phyloP scores from a whole-genome alignment of 2,113 vertebrate species.

The Formicarius rufipectus region DNA sequence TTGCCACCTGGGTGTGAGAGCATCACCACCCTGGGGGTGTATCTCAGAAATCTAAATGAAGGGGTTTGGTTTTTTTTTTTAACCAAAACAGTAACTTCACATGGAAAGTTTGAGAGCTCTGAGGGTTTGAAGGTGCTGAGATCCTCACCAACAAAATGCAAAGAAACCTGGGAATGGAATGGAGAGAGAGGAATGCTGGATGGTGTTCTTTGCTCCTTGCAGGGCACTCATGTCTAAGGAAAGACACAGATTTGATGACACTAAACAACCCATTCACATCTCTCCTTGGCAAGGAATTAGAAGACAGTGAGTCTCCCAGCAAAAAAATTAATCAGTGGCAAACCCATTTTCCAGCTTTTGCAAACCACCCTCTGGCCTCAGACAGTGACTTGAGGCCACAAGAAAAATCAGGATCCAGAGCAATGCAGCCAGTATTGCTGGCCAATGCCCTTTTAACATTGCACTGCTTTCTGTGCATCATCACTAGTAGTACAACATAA shows the following conservation, averaged over 20 bases:
- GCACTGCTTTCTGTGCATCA: conserved; percentile 80
- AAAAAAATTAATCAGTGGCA: background rate
- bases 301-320: background rate
- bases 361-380: background rate
- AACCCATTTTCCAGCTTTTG: background rate
- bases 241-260: background rate
- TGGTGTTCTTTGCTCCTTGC: background rate
- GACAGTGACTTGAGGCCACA: background rate
- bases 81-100: background rate
- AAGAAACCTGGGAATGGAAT: background rate
- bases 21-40: background rate
- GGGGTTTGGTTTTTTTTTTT: background rate
- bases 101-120: background rate
- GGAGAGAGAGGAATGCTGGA: background rate
- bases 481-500: conserved; percentile 85
- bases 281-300: background rate
- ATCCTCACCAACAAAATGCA: background rate
- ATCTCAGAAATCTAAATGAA: background rate
- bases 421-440: conserved; percentile 63
- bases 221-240: background rate
- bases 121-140: background rate
- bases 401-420: background rate
- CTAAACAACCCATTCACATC: background rate
- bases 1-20: background rate
- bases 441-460: conserved; percentile 89